phyloP scores from a whole-genome alignment of 64 coral and sea anemone genomes.

The Acropora yongei region DNA sequence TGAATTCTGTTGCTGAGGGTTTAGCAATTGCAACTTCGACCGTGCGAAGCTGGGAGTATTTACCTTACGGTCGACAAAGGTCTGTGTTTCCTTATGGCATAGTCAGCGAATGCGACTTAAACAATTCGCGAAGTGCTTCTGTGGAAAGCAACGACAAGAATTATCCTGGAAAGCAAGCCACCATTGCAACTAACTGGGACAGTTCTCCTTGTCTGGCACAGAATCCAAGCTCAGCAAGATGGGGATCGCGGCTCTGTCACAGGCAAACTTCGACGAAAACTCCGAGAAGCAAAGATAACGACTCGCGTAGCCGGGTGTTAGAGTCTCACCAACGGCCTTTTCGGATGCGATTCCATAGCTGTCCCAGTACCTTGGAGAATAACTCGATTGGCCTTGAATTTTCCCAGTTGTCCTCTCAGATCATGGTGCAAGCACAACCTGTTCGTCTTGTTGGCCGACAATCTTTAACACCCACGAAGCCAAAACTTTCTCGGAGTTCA shows the following conservation, averaged over 20 bases:
- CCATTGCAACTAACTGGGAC: neutral
- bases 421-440: constrained; percentile 19
- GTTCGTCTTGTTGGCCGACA: constrained; percentile 4
- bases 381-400: constrained; percentile 15
- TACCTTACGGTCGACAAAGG: constrained; percentile 8
- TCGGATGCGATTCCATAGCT: constrained; percentile 19
- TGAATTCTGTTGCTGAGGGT: neutral
- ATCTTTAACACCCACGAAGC: neutral
- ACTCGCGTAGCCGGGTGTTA: too few species aligned
- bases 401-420: neutral
- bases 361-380: neutral
- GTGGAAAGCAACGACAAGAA: neutral
- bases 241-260: constrained; percentile 4
- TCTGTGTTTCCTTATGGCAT: constrained; percentile 18
- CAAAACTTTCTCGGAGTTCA: neutral
- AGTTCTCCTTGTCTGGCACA: neutral
- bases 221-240: neutral
- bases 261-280: neutral
- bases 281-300: neutral
- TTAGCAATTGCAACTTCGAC: neutral
- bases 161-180: neutral
- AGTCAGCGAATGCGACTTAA: constrained; percentile 13
- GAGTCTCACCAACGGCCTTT: neutral
- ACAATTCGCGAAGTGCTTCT: neutral
- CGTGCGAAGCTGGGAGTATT: neutral